Evolutionary conservation across 2,888 invertebrate species (phyloP), one percentile per base, ranked within the genome.

Genomic region (Hetaerina titia): DNA sequence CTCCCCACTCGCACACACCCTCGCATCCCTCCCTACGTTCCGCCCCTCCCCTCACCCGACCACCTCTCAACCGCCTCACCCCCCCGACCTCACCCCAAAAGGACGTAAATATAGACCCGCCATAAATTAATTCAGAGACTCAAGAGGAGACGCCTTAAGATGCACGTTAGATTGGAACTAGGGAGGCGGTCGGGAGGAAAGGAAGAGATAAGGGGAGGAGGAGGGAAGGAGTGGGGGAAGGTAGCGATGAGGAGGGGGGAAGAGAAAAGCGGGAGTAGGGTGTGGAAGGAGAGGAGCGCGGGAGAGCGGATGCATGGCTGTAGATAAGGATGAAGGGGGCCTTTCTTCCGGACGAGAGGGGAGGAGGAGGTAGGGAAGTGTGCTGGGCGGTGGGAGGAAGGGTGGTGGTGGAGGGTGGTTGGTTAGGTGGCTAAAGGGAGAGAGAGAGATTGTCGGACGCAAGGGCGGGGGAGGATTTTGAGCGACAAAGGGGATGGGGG

Each of bases 141-240:
- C 56, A 74, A 92, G 74, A 90, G 90, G 90, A 90, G 92, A 74
- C 74, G 92, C 92, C 92, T 92, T 92, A 74, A 92, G 92, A 92
- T 92, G 92, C 92, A 92, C 92, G 92, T 74, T 92, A 74, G 92
- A 92, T 92, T 92, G 74, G 90, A 63, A 90, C 31, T 25, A 90
- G 90, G 60, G 64, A 64, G 90, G 90, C 63, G 64, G 90, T 63
- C 90, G 90, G 90, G 90, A 90, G 90, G 90, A 90, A 90, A 90
- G 90, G 90, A n/a, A 63, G 45, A 31, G 90, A 90, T 90, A 90
- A 88, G 88, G 22, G 17, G 22, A 22, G 64, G 90, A 17, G 58
- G 89, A 22, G 58, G n/a, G n/a, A n/a, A 81, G 81, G 25, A 60
- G n/a, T 11, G 64, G 45, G 45, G 45, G 64, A 57, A 6, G 4